These are phyloP conservation scores for Dendrocincla tyrannina DNA, from an alignment of 2,797 vertebrate species.

Conservation along the genomic window DNA sequence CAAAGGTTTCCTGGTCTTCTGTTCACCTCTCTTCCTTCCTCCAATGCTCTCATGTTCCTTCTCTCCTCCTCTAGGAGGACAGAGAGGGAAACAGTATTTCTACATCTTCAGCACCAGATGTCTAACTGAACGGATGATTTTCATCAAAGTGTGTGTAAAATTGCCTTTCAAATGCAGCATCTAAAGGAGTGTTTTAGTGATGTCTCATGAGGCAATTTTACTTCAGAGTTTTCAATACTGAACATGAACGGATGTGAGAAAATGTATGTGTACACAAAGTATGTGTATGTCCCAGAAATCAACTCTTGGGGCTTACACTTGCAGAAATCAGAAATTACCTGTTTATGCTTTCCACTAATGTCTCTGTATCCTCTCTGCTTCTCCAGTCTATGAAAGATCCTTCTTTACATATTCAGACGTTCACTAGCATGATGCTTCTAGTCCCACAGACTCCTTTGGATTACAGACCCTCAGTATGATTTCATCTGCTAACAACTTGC, in stretches of 20 bases:
- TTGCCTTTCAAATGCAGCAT: neutral
- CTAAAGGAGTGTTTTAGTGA: neutral
- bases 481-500: neutral
- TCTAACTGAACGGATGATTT: neutral
- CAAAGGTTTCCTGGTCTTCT: neutral
- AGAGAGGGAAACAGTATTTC: neutral
- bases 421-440: neutral
- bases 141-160: accelerated
- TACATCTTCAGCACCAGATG: neutral
- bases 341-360: neutral
- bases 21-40: neutral
- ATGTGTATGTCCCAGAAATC: neutral
- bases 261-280: too few species aligned
- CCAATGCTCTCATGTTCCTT: neutral
- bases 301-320: neutral
- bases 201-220: neutral
- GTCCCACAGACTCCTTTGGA: neutral
- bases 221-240: neutral
- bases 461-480: neutral
- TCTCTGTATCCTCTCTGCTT: neutral
- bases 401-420: neutral
- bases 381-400: neutral
- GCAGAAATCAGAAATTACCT: neutral
- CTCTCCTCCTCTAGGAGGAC: neutral
- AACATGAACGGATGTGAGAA: neutral